Percentiles rank a stretch among this genome's conserved stretches.
Conservation (phyloP, 2,797 vertebrate species). For the Meriones psammophilus region DNA sequence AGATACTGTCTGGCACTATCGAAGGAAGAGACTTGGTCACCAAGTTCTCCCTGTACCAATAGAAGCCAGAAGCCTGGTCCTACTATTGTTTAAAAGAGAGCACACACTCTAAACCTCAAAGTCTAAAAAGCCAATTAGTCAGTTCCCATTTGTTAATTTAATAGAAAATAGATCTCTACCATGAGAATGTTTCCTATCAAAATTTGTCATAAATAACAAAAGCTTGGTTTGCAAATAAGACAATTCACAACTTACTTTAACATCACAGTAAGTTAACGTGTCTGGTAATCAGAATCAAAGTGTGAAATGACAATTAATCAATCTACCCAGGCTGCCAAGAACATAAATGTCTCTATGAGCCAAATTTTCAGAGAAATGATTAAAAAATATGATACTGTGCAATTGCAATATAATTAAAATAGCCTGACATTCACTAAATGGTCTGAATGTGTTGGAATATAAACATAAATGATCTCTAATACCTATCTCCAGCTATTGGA, state of each 20-base stretch:
- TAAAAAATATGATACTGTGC: background rate
- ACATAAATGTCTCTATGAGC: background rate
- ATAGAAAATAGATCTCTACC: background rate
- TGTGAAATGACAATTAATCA: conserved; percentile 1
- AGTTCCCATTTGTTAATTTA: background rate
- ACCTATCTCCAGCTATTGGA: background rate
- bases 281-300: background rate
- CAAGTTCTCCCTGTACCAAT: background rate
- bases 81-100: background rate
- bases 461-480: background rate
- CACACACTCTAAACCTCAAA: background rate
- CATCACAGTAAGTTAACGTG: background rate
- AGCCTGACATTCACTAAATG: background rate
- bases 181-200: background rate
- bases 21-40: background rate
- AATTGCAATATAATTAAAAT: background rate
- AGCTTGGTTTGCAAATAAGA: conserved; percentile 3
- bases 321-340: background rate
- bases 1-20: background rate
- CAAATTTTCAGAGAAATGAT: background rate
- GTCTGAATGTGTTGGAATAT: background rate
- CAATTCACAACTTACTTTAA: background rate
- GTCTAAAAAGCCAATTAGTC: background rate
- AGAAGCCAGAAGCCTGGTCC: background rate
- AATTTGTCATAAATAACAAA: background rate